phyloP scores from a whole-genome alignment of 2,113 vertebrate genomes.

The Eleginops maclovinus region DNA sequence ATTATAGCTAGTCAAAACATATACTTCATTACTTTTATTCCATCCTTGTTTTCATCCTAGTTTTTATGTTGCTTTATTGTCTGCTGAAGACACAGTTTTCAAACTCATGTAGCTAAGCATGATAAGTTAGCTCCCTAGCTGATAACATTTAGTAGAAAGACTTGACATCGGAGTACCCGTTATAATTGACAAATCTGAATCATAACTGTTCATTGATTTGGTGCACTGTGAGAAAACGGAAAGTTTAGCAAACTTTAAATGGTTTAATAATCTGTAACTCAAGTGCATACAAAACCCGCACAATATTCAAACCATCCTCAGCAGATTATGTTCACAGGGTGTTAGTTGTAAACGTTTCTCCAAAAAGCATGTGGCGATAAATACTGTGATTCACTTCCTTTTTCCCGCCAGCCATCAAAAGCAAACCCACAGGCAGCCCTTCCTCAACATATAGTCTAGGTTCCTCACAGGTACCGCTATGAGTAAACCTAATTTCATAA shows the following conservation, averaged over 20 bases:
- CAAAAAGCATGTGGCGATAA: neutral
- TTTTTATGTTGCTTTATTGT: no score
- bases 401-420: neutral
- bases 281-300: no score
- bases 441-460: neutral
- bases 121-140: neutral
- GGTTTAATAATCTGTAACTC: no score
- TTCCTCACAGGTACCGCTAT: no score
- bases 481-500: neutral
- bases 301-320: neutral
- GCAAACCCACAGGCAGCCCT: neutral
- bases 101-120: neutral
- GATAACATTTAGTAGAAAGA: neutral
- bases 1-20: neutral
- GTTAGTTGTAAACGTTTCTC: neutral
- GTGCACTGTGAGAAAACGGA: neutral
- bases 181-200: neutral
- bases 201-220: neutral
- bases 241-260: neutral
- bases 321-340: neutral
- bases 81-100: neutral
- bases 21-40: conserved; percentile 3
- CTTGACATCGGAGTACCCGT: neutral
- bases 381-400: neutral
- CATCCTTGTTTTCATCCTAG: neutral